Conservation (phyloP, 2,888 invertebrate genomes). For the Ochropleura leucogaster region DNA sequence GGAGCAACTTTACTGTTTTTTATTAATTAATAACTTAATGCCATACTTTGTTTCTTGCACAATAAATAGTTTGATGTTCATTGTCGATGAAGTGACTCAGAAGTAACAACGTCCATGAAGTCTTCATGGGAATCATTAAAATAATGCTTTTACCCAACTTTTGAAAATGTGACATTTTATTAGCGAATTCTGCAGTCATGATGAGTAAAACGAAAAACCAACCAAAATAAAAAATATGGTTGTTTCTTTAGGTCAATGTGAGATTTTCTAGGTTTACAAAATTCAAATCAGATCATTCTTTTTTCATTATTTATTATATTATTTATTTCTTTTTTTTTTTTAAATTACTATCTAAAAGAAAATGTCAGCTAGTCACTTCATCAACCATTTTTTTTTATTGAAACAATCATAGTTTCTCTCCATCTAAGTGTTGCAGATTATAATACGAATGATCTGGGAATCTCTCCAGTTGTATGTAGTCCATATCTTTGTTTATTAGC, state of each 20-base stretch:
- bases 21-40: constrained; percentile 13
- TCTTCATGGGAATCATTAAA: neutral
- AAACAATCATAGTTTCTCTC: constrained; percentile 91
- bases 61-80: neutral
- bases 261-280: too few species aligned
- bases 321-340: too few species aligned
- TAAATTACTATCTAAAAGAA: neutral
- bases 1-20: constrained; percentile 10
- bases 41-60: neutral
- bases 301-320: too few species aligned
- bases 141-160: neutral
- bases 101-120: neutral
- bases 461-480: constrained; percentile 97
- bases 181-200: neutral
- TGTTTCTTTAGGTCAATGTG: neutral
- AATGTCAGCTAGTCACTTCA: neutral
- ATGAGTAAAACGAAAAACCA: neutral
- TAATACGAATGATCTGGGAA: constrained; percentile 98
- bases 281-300: neutral
- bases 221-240: neutral
- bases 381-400: neutral
- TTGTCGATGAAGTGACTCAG: neutral
- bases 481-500: constrained; percentile 96
- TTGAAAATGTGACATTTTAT: neutral
- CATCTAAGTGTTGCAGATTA: constrained; percentile 95